Conservation (phyloP, 2,888 invertebrate species). For the Perizoma affinitatum region DNA sequence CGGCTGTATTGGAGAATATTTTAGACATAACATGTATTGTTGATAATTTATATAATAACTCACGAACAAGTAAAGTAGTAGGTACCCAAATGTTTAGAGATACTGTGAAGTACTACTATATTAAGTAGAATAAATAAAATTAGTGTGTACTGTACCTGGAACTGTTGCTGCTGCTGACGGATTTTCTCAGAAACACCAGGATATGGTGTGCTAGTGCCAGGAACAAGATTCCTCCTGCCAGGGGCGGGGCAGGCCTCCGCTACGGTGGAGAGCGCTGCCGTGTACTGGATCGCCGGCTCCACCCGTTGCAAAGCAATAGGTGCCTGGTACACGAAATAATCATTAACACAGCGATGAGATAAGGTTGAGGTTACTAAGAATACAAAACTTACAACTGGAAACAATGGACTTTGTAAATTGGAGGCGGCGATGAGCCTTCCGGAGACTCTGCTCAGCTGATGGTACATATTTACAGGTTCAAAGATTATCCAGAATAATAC, state of each 20-base stretch:
- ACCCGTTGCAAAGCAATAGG: conserved; percentile 76
- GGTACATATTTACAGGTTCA: conserved; percentile 69
- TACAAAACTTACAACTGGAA: conserved; percentile 69
- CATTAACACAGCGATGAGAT: conserved; percentile 12
- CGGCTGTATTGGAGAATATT: too few species aligned
- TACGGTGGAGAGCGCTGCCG: conserved; percentile 71
- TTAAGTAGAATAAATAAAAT: not conserved
- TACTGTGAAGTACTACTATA: too few species aligned
- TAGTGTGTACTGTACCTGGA: conserved; percentile 63
- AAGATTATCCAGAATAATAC: conserved; percentile 35
- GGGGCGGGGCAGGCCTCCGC: conserved; percentile 64
- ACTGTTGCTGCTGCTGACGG: conserved; percentile 63
- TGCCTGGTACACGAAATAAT: conserved; percentile 50
- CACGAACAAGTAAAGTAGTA: too few species aligned
- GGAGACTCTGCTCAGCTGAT: conserved; percentile 72
- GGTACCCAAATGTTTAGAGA: too few species aligned
- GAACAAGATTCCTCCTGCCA: conserved; percentile 60
- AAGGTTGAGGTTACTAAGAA: conserved; percentile 21
- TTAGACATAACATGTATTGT: too few species aligned
- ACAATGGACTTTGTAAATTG: conserved; percentile 73
- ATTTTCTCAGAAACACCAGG: conserved; percentile 64
- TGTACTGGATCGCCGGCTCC: conserved; percentile 72
- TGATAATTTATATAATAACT: too few species aligned
- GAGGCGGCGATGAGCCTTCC: conserved; percentile 73
- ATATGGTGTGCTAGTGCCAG: conserved; percentile 74